A percentile compares a stretch with the other conserved stretches of the same genome.
phyloP scores from a whole-genome alignment of 2,113 vertebrate species.

The Sprattus sprattus region DNA sequence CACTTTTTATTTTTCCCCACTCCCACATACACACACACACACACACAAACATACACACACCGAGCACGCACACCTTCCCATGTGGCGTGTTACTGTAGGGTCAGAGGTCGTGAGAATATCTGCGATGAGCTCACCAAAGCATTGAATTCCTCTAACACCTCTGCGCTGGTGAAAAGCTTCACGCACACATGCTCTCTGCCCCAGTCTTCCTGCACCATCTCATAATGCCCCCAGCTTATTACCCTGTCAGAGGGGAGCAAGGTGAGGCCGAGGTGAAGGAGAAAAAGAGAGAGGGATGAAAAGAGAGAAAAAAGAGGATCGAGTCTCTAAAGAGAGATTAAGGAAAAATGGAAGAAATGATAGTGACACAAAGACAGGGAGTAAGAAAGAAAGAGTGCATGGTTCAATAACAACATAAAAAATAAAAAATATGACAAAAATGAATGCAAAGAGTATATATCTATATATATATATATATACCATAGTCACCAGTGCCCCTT shows the following conservation, averaged over 20 bases:
- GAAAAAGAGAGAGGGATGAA: not conserved
- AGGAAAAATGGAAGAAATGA: not conserved
- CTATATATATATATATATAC: not conserved
- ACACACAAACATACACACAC: not conserved
- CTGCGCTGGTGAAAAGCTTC: not conserved
- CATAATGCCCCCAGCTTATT: conserved; percentile 26
- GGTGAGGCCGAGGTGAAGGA: not conserved
- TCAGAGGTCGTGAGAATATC: not conserved
- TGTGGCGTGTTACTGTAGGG: not conserved
- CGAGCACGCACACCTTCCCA: not conserved
- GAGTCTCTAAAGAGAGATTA: conserved; percentile 12
- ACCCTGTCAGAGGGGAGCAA: conserved; percentile 18
- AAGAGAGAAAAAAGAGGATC: not conserved
- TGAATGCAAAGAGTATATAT: not conserved
- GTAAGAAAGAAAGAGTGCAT: conserved; percentile 7
- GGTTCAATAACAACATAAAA: too few species aligned
- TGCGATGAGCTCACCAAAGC: conserved; percentile 9
- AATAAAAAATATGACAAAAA: not conserved
- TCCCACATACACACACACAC: conserved; percentile 39
- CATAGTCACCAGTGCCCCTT: not conserved
- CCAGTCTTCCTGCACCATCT: conserved; percentile 10
- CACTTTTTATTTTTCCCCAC: conserved; percentile 24
- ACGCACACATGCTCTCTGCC: not conserved
- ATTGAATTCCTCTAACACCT: not conserved
- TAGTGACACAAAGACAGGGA: not conserved